Base-by-base conservation (phyloP, 1,140 invertebrate genomes). In the Procambarus virginalis region DNA sequence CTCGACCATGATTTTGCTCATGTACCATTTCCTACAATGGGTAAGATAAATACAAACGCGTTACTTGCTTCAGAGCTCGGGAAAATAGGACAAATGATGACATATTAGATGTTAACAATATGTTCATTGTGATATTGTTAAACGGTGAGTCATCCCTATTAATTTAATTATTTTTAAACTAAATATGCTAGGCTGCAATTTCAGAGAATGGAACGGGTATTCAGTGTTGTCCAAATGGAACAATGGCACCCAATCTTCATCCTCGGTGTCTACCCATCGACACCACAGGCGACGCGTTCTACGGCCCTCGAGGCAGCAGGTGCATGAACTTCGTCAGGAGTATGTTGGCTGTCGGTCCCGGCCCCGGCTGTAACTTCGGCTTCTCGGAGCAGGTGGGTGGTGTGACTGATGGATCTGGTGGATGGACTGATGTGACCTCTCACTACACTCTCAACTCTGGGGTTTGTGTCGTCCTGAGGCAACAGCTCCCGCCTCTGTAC, bases 1-100 rank as follows among this genome's bases (percentile, higher is more conserved):
- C 96, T 98, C 20, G 97, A 97, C 4, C 97, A 98, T 93, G 97
- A 98, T 91, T 97, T 97, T 96, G 96, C 96, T 2, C 86, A 88
- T 22, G n/a, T 82, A 20, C 82, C 96, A 97, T 92, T 97, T 0
- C 96, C 97, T 6, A 95, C 96, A 46, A 95, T 96, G 48, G 96
- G 96, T 93, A 83, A 91, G 70, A 17, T 20, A 17, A 49, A 10
- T 20, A 14, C 4, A 49, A 10, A 49, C 0, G 9, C 22, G 48
- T 34, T 46, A 5, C 6, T 82, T 10, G 6, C 45, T 22, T 17
- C 20, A 70, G 14, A 12, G 45, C 10, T 60, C 12, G 12, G 0
- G 51, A 55, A 12, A 55, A 12, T 55, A 9, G 1, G 8, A 12
- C 4, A 55, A 9, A 55, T 55, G 12, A 9, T 55, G 8, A 8